Evolutionary conservation across 1,140 invertebrate genomes (phyloP).

Genomic region (Conus betulinus): DNA sequence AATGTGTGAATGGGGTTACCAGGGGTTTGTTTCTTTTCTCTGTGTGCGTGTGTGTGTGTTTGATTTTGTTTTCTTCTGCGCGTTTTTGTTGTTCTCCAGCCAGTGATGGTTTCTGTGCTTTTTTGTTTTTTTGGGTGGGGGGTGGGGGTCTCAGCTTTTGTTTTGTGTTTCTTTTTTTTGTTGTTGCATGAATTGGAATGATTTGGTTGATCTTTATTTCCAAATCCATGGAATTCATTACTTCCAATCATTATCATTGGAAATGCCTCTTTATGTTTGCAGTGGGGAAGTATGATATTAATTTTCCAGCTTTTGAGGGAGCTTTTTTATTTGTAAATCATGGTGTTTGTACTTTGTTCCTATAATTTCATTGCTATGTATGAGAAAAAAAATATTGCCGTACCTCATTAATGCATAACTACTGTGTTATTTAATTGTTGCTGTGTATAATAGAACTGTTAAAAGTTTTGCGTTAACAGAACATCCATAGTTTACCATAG

Average conservation of each 20-base stretch:
- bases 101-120: background rate
- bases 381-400: no score
- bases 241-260: background rate
- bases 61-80: background rate
- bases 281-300: background rate
- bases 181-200: slow-evolving; percentile 8
- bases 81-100: background rate
- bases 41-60: background rate
- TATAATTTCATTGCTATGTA: no score
- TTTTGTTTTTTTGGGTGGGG: background rate
- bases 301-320: no score
- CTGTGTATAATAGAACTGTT: no score
- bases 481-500: no score
- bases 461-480: no score
- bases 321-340: no score
- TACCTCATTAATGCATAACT: no score
- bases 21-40: background rate
- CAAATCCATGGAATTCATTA: no score
- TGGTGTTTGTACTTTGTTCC: no score
- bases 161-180: background rate
- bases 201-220: background rate
- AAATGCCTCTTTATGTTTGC: background rate
- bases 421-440: no score
- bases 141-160: background rate
- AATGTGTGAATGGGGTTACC: no score